Percentiles rank a stretch among this genome's conserved stretches.
These are phyloP conservation scores for Bombus picipes DNA, from an alignment of 1,140 invertebrate species.

Conservation along the genomic window DNA sequence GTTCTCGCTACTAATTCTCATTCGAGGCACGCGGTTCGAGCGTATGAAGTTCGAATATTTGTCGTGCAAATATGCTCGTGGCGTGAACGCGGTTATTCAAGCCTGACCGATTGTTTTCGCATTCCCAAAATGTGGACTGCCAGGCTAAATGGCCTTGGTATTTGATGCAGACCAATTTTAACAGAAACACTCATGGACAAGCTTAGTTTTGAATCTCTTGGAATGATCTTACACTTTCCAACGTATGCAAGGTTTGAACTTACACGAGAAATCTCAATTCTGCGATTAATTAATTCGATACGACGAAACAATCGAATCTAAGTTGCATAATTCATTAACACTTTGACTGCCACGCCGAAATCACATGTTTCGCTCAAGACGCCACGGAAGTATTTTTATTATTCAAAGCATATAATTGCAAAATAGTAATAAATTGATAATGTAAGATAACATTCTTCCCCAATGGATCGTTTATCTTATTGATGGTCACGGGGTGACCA, in stretches of 20 bases:
- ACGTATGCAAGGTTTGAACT: neutral
- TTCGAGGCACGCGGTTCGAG: neutral
- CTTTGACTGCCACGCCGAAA: no score
- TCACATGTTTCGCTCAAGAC: no score
- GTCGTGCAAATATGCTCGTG: neutral
- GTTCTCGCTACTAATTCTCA: slow-evolving; percentile 6
- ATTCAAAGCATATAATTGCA: no score
- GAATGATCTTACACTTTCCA: neutral
- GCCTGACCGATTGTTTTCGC: neutral
- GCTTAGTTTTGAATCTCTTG: neutral
- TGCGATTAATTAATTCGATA: no score
- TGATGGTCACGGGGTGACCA: no score
- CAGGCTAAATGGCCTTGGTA: neutral
- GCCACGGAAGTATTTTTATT: no score
- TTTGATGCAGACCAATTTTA: neutral
- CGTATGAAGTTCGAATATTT: slow-evolving; percentile 26
- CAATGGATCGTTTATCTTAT: no score
- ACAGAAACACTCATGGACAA: neutral
- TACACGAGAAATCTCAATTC: no score
- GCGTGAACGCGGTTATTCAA: neutral
- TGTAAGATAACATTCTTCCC: no score
- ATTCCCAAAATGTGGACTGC: neutral
- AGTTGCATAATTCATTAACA: neutral
- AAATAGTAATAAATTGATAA: no score
- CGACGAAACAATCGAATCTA: neutral